These are phyloP conservation scores for Karalla daura DNA, from an alignment of 2,797 vertebrate genomes.

Conservation along the genomic window DNA sequence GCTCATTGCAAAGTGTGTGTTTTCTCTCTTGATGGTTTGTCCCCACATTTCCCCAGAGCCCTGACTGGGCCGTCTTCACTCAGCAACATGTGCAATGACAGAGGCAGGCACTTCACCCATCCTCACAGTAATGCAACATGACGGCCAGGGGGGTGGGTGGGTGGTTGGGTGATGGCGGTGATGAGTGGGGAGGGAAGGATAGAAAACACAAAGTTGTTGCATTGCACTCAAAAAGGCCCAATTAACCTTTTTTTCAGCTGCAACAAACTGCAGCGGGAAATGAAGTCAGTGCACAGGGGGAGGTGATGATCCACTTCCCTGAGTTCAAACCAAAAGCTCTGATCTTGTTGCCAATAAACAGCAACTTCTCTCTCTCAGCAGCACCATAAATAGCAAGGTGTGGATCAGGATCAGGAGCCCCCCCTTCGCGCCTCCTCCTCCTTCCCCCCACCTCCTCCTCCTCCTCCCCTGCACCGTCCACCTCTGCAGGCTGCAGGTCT, in stretches of 20 bases:
- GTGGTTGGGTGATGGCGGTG: too few relatives aligned
- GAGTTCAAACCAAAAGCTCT: constrained; percentile 27
- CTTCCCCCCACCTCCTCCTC: too few relatives aligned
- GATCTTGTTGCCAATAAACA: constrained; percentile 36
- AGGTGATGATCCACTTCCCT: constrained; percentile 21
- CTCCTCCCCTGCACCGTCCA: too few relatives aligned
- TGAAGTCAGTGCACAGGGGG: constrained; percentile 10
- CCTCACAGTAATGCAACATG: constrained; percentile 34
- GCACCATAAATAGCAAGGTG: constrained; percentile 72
- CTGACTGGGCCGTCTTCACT: constrained; percentile 61
- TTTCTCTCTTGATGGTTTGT: constrained; percentile 46
- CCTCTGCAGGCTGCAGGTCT: too few relatives aligned
- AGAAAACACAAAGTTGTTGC: neutral
- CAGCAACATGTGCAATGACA: constrained; percentile 62
- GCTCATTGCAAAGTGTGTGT: constrained; percentile 8
- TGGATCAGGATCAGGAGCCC: constrained; percentile 66
- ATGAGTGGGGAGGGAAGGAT: neutral
- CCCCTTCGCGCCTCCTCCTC: too few relatives aligned
- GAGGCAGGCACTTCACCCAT: constrained; percentile 58
- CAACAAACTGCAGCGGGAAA: neutral
- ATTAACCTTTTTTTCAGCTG: neutral
- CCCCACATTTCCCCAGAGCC: constrained; percentile 61
- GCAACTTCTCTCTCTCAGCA: constrained; percentile 32
- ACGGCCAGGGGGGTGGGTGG: neutral
- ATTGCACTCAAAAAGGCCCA: constrained; percentile 15